Base-by-base conservation (phyloP, 1,140 invertebrate genomes). In the Drosophila setifemur region DNA sequence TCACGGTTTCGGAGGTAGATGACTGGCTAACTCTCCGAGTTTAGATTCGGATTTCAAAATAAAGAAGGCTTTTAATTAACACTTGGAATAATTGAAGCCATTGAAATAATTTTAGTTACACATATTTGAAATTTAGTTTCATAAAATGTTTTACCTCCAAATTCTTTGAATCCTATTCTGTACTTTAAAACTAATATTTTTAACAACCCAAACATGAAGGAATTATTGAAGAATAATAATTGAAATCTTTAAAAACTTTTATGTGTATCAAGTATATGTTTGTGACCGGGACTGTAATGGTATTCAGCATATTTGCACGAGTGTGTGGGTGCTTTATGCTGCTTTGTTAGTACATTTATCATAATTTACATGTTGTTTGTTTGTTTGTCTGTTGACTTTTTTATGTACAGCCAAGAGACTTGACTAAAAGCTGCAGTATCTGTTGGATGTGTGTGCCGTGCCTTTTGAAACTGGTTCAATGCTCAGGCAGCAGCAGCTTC, bases 301-400 rank as follows among this genome's bases (percentile, higher is more conserved):
- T 54, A 33, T 48, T 40, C 60, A 31, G 21, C 45, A 9, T 40
- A 2, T 48, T 18, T 49, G 7, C 40, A n/a, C n/a, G 11, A 11
- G 49, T 35, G n/a, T 45, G 18, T 50, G 40, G 57, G 37, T 69
- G 67, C 67, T 71, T n/a, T 82, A 50, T 43, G 54, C 48, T 61
- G 68, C 78, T 82, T 85, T 85, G 78, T 85, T 85, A 73, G 81
- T 83, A 83, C 79, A 83, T 83, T 83, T 83, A 86, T 86, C 81
- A 86, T 83, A 83, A 83, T 86, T 85, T 83, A 83, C 79, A 83
- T 72, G 78, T 78, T 79, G 76, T 83, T 70, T 73, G 66, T 71
- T 71, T 71, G 79, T 83, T 73, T 78, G 79, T 78, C 74, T 83
- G 74, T 83, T 83, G 78, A 85, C 79, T 85, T 83, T 83, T 82